Base-by-base conservation (phyloP, 2,888 invertebrate genomes). In the Minunthozetes semirufus region DNA sequence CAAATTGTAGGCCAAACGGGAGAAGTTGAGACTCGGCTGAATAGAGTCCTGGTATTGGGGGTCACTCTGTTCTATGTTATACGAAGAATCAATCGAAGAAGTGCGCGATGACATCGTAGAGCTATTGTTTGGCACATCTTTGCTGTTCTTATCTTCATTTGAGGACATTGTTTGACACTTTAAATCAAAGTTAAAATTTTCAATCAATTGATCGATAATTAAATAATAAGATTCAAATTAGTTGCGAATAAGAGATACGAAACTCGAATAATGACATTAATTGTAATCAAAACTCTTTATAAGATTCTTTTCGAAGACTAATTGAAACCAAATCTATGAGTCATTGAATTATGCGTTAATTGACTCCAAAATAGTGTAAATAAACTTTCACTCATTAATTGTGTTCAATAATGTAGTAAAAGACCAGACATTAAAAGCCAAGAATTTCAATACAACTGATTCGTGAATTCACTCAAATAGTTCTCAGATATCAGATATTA, bases 1-100 rank as follows among this genome's bases (percentile, higher is more conserved):
- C 72, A 75, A 56, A 56, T 75, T 75, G 66, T 75, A 75, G 22
- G 75, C 50, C 27, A 50, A 46, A n/a, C 75, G 72, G 15, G 72
- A 72, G 22, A 75, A 27, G 50, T 38, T 75, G 13, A 75, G 76
- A 59, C 59, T 59, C 59, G 61, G 61, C 13, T 61, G 61, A 4
- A 61, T 27, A 9, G 61, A 61, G 29, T 61, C 61, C 29, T 61
- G 61, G 29, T 61, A 61, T 9, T 61, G 61, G 6, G 61, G 61
- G 29, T 61, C 61, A 17, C 33, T 33, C 33, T 61, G 61, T 2
- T 61, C 61, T 61, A 29, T 29, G 29, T 61, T 61, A 61, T 61
- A 61, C 61, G 61, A 61, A 61, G 61, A 61, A 61, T 29, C 61
- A 61, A 61, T 25, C 61, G 61, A 61, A 17, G 61, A 61, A 61